phyloP scores from a whole-genome alignment of 2,113 vertebrate species.

The Chionomys nivalis region DNA sequence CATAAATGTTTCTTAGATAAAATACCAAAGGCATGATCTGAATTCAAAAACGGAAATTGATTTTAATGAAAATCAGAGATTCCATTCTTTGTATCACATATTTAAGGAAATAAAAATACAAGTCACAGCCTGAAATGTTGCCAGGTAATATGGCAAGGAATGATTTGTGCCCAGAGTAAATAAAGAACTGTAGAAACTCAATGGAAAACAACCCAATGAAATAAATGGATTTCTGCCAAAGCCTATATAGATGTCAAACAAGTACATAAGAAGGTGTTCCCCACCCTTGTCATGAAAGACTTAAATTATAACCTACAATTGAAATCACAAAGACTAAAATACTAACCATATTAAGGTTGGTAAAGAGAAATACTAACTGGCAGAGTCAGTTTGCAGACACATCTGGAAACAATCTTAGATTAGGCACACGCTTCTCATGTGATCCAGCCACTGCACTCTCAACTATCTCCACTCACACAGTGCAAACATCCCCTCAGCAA shows the following conservation, averaged over 20 bases:
- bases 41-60: neutral
- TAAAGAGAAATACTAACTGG: neutral
- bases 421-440: neutral
- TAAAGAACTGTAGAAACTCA: neutral
- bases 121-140: neutral
- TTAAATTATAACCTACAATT: neutral
- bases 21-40: neutral
- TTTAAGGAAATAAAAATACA: conserved; percentile 1
- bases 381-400: neutral
- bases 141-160: neutral
- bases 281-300: neutral
- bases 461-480: neutral
- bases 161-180: neutral
- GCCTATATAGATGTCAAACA: neutral
- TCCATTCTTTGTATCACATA: neutral
- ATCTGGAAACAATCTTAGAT: conserved; percentile 22
- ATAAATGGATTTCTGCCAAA: neutral
- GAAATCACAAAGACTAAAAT: neutral
- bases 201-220: neutral
- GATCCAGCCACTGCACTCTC: neutral
- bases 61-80: neutral
- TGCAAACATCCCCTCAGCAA: neutral
- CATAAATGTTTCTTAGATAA: neutral
- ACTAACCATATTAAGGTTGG: neutral
- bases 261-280: neutral